Conservation (phyloP, 2,113 vertebrate species). For the Tachysurus fulvidraco region DNA sequence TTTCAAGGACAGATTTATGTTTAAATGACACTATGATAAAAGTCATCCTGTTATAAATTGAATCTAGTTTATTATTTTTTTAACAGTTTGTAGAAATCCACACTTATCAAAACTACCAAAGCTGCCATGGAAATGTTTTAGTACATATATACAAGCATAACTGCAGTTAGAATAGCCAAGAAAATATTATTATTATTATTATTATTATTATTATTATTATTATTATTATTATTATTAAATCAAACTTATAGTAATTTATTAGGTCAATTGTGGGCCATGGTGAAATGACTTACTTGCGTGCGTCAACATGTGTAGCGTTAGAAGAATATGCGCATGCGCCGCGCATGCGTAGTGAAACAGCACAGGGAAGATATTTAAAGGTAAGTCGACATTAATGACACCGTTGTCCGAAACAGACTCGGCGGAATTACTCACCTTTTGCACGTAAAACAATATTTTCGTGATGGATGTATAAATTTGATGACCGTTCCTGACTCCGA, state of each 20-base stretch:
- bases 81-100: background rate
- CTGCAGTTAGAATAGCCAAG: no score
- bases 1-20: background rate
- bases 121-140: no score
- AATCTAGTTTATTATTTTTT: background rate
- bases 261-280: no score
- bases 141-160: no score
- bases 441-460: background rate
- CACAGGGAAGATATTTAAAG: background rate
- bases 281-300: no score
- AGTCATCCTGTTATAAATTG: background rate
- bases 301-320: background rate
- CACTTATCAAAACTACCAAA: no score
- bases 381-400: background rate
- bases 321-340: background rate
- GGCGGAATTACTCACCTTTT: background rate
- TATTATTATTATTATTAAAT: no score
- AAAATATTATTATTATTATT: no score
- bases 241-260: background rate
- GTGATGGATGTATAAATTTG: slow-evolving; percentile 13
- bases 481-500: slow-evolving; percentile 11
- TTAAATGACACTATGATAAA: background rate
- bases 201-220: no score
- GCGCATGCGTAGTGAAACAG: background rate
- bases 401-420: no score